Conservation (phyloP, 2,888 invertebrate genomes). For the Exephanes ischioxanthus region DNA sequence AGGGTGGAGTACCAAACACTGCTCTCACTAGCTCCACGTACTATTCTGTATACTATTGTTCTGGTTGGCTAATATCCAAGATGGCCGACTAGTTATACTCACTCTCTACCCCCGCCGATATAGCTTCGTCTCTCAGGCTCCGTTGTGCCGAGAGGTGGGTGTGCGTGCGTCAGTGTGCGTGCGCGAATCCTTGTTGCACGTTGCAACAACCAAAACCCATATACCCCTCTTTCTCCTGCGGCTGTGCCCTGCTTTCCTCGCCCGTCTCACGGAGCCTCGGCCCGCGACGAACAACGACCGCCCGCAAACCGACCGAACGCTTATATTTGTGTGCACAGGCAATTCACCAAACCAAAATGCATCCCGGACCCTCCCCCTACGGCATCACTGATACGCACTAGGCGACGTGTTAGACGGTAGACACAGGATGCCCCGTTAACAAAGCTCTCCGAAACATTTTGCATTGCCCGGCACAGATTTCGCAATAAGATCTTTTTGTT, state of each 20-base stretch:
- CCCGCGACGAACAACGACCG: constrained; percentile 37
- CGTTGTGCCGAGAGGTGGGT: constrained; percentile 26
- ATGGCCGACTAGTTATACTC: constrained; percentile 83
- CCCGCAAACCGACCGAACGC: constrained; percentile 44
- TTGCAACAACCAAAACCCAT: constrained; percentile 64
- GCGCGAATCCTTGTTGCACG: constrained; percentile 43
- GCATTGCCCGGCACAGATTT: neutral
- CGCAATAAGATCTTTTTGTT: neutral
- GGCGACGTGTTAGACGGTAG: constrained; percentile 33
- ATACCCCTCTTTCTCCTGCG: constrained; percentile 10
- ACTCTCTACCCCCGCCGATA: constrained; percentile 35
- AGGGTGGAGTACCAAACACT: constrained; percentile 78
- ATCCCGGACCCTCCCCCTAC: constrained; percentile 14
- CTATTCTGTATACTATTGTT: constrained; percentile 84
- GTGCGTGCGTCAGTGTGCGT: neutral
- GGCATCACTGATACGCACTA: constrained; percentile 37
- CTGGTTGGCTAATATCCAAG: constrained; percentile 85
- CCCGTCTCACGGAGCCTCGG: constrained; percentile 31
- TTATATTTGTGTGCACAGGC: constrained; percentile 73
- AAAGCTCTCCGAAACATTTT: neutral
- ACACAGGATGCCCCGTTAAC: neutral
- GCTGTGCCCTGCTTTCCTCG: constrained; percentile 3
- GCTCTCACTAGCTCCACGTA: constrained; percentile 78
- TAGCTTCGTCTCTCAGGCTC: constrained; percentile 37
- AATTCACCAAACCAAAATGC: constrained; percentile 74